Conservation (phyloP, 1,140 invertebrate species). For the Latrodectus geometricus region DNA sequence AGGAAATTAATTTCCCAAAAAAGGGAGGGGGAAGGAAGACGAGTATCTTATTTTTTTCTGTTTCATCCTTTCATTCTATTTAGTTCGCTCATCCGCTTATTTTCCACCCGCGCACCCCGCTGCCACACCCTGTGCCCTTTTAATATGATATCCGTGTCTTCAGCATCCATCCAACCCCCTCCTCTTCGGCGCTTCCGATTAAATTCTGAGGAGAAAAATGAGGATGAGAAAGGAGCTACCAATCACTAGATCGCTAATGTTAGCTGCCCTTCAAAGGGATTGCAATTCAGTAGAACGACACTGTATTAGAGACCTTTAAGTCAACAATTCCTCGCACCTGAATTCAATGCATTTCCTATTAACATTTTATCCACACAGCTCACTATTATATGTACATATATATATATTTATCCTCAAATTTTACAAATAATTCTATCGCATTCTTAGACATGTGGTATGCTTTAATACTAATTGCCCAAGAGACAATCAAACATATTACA, state of each 20-base stretch:
- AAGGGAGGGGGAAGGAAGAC: background rate
- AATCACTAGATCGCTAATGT: background rate
- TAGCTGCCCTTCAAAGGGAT: background rate
- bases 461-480: too few species aligned
- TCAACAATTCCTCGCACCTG: too few species aligned
- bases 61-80: slow-evolving; percentile 7
- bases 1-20: slow-evolving; percentile 58
- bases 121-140: background rate
- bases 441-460: too few species aligned
- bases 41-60: background rate
- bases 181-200: background rate
- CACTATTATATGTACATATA: too few species aligned
- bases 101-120: slow-evolving; percentile 5
- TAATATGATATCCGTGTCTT: slow-evolving; percentile 45
- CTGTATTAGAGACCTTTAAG: background rate
- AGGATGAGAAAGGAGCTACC: background rate
- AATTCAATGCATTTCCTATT: too few species aligned
- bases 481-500: too few species aligned
- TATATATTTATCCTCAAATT: too few species aligned
- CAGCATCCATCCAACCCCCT: background rate
- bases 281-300: background rate
- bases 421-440: too few species aligned
- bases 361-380: too few species aligned
- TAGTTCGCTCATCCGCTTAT: slow-evolving; percentile 27
- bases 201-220: background rate